Evolutionary conservation across 1,140 invertebrate species (phyloP), one percentile per base, ranked within the genome.

Genomic region (Drosophila lini): DNA sequence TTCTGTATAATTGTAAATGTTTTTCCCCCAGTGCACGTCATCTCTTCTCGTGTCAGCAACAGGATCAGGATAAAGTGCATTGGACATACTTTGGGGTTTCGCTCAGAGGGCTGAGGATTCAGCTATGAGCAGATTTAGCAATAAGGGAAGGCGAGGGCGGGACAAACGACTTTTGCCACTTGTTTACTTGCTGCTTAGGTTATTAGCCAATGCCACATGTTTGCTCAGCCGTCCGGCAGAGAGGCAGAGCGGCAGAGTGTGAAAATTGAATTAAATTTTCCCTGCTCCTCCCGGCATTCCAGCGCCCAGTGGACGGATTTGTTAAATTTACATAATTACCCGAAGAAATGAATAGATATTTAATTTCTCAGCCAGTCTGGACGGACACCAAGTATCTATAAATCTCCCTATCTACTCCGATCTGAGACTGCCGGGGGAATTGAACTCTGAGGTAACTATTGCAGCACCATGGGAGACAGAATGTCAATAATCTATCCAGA

Each of bases 121-220:
- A 9, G 55, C 25, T 16, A 25, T 59, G 56, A 31, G 56, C 25
- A 36, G 48, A 40, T 59, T 44, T 56, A 40, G 58, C 28, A 16
- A 36, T 64, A n/a, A 57, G 34, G 34, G 58, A n/a, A 45, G 28
- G 22, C 58, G 5, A 7, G 25, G 57, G 52, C 52, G 34, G 32
- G 38, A 38, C 25, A 42, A 53, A 28, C 57, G 62, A 63, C 76
- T 75, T 56, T 44, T 48, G 57, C 45, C 62, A 52, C 48, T 82
- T 86, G 82, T 88, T 88, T 86, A 78, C 80, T 80, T 44, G 48
- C 76, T 71, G 83, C 84, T 86, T 83, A 89, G 86, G 83, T 88
- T 88, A 88, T 88, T 88, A 88, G 83, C 83, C 80, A 88, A 74
- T 70, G 76, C 80, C 71, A 73, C 69, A 88, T 86, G 84, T 88